Evolutionary conservation across 2,888 invertebrate genomes (phyloP).

Genomic region (Cancer borealis): DNA sequence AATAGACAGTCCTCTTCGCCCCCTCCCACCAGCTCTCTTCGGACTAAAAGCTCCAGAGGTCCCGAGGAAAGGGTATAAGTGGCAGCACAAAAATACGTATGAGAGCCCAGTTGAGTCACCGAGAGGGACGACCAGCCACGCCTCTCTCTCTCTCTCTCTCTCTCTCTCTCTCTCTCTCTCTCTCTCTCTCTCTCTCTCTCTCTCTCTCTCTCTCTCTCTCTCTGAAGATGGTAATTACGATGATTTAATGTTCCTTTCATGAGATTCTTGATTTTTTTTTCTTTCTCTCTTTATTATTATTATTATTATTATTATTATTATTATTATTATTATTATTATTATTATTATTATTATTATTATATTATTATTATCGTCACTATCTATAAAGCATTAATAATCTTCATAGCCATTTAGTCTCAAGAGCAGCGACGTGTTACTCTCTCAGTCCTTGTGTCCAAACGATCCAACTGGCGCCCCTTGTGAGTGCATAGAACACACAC

Average conservation of each 20-base stretch:
- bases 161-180: conserved; percentile 30
- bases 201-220: not conserved
- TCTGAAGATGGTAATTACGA: too few species aligned
- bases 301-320: not conserved
- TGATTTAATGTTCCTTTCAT: too few species aligned
- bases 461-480: not conserved
- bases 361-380: too few species aligned
- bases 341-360: too few species aligned
- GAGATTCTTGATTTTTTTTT: not conserved
- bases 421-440: not conserved
- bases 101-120: conserved; percentile 14
- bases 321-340: too few species aligned
- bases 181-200: not conserved
- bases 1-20: conserved; percentile 21
- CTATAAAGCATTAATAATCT: conserved; percentile 17
- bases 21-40: not conserved
- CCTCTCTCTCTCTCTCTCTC: not conserved
- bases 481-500: not conserved
- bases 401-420: not conserved
- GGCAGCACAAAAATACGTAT: not conserved
- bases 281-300: not conserved
- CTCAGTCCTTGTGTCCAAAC: not conserved
- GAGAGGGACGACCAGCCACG: not conserved
- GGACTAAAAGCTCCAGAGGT: conserved; percentile 27
- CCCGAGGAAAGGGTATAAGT: conserved; percentile 34